Evolutionary conservation across 2,797 vertebrate species (phyloP).

Genomic region (Atherinosoma microstoma): DNA sequence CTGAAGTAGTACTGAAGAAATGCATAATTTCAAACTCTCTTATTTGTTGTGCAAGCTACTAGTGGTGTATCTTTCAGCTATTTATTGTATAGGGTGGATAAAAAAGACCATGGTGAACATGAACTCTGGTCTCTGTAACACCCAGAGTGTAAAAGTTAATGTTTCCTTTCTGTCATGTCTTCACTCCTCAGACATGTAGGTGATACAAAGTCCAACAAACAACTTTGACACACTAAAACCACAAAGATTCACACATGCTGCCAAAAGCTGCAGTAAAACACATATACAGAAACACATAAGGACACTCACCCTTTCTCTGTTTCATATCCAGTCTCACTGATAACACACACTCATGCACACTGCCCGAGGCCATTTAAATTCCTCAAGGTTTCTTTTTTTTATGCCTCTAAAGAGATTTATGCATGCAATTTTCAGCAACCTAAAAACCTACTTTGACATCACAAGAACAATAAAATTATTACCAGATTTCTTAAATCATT

Average conservation of each 20-base stretch:
- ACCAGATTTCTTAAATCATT: constrained; percentile 18
- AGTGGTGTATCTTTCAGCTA: background rate
- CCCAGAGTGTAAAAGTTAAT: constrained; percentile 31
- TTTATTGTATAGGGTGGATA: constrained; percentile 33
- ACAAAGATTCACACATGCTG: constrained; percentile 4
- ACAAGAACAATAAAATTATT: constrained; percentile 25
- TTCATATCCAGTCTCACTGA: constrained; percentile 25
- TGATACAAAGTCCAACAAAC: constrained; percentile 16
- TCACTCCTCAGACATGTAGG: constrained; percentile 4
- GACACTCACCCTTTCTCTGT: background rate
- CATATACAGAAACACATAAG: constrained; percentile 14
- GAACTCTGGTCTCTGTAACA: constrained; percentile 24
- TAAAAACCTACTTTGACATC: constrained; percentile 45
- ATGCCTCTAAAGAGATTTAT: constrained; percentile 12
- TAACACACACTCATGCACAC: constrained; percentile 9
- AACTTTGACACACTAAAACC: constrained; percentile 12
- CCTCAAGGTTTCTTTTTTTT: constrained; percentile 19
- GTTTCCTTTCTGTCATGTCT: constrained; percentile 25
- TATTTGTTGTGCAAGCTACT: background rate
- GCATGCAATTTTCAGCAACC: constrained; percentile 38
- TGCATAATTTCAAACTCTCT: background rate
- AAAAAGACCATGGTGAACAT: constrained; percentile 23
- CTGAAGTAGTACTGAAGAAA: too few species aligned
- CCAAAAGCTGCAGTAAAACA: constrained; percentile 3
- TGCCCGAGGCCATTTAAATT: constrained; percentile 40